Evolutionary conservation across 2,888 invertebrate species (phyloP).

Genomic region (Chorisops tibialis): DNA sequence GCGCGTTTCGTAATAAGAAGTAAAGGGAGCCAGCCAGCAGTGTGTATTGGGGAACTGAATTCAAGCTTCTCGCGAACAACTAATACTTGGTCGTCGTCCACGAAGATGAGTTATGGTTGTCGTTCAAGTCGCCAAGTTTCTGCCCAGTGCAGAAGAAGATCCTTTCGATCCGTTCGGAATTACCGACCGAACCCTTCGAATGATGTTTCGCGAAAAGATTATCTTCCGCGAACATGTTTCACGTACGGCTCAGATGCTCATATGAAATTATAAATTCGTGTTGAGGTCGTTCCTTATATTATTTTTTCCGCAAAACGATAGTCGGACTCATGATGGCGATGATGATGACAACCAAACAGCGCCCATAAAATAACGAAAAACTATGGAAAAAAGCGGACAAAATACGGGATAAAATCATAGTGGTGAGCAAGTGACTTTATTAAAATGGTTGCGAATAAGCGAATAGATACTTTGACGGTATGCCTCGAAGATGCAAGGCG

Average conservation of each 20-base stretch:
- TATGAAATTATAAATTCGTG: constrained; percentile 27
- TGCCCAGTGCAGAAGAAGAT: too few relatives aligned
- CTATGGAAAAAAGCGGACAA: not conserved
- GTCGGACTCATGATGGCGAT: constrained; percentile 10
- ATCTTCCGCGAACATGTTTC: constrained; percentile 14
- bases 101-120: constrained; percentile 10
- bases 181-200: not conserved
- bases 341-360: constrained; percentile 9
- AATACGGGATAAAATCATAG: not conserved
- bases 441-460: not conserved
- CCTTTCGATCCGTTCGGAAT: too few relatives aligned
- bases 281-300: constrained; percentile 1
- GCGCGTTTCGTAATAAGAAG: too few relatives aligned
- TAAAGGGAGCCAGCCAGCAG: too few relatives aligned
- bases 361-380: not conserved
- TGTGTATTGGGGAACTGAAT: too few relatives aligned
- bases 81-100: constrained; percentile 18
- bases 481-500: not conserved
- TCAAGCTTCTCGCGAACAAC: constrained; percentile 12
- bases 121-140: not conserved
- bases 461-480: not conserved
- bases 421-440: constrained; percentile 8
- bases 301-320: not conserved
- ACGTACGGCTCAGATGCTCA: constrained; percentile 8
- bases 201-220: constrained; percentile 9